A percentile compares a stretch with the other conserved stretches of the same genome.
phyloP scores from a whole-genome alignment of 2,888 invertebrate genomes.

The Xestia ashworthii region DNA sequence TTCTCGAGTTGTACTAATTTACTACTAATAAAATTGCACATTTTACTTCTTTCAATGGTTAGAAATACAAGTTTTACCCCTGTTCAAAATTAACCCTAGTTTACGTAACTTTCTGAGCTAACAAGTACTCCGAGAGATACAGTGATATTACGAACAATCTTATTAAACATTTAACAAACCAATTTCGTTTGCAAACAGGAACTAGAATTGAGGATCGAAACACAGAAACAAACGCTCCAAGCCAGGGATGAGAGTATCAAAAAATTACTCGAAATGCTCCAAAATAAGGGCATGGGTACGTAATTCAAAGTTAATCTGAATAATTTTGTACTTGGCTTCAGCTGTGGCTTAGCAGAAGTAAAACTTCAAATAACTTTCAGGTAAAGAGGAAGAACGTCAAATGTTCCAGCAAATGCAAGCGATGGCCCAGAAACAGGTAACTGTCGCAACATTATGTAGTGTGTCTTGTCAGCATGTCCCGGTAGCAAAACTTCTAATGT shows the following conservation, averaged over 20 bases:
- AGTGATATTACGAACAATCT: slow-evolving; percentile 39
- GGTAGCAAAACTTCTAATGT: slow-evolving; percentile 75
- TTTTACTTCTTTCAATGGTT: background rate
- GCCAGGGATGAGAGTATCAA: slow-evolving; percentile 99
- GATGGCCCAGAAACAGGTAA: slow-evolving; percentile 98
- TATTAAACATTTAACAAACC: slow-evolving; percentile 52
- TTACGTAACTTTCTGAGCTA: slow-evolving; percentile 19
- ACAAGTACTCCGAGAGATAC: slow-evolving; percentile 19
- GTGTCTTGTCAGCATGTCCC: slow-evolving; percentile 74
- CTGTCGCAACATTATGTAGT: slow-evolving; percentile 75
- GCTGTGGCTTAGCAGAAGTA: slow-evolving; percentile 81
- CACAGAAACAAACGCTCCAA: slow-evolving; percentile 99
- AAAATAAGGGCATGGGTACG: slow-evolving; percentile 99
- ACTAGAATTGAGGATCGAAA: slow-evolving; percentile 98
- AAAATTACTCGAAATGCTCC: slow-evolving; percentile 99
- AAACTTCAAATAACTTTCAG: slow-evolving; percentile 89
- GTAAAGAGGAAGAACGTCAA: slow-evolving; percentile 98
- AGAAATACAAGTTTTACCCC: slow-evolving; percentile 2
- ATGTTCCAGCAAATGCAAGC: slow-evolving; percentile 99
- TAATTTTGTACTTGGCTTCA: slow-evolving; percentile 49
- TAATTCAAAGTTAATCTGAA: slow-evolving; percentile 62
- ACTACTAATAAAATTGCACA: slow-evolving; percentile 12
- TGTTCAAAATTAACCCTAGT: slow-evolving; percentile 13
- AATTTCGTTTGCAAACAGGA: slow-evolving; percentile 91
- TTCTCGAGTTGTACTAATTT: background rate